These are phyloP conservation scores for Cryptotermes secundus DNA, from an alignment of 1,140 invertebrate genomes.

Conservation along the genomic window DNA sequence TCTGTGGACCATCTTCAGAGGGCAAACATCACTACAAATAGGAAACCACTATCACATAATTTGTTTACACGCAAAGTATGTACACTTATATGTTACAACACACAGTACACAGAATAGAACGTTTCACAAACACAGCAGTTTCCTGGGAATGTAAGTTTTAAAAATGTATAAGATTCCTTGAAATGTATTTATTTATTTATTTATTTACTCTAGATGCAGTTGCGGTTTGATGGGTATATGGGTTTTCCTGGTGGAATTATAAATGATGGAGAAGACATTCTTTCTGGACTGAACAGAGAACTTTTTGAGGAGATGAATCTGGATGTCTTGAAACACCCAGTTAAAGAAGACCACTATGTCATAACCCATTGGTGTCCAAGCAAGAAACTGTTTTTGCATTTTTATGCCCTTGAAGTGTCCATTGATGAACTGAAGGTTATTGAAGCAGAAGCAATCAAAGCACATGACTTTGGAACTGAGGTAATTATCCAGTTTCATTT, in stretches of 20 bases:
- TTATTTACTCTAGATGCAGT: slow-evolving; percentile 52
- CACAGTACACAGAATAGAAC: too few relatives aligned
- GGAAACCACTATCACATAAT: too few relatives aligned
- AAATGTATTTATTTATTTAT: too few relatives aligned
- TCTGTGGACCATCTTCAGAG: too few relatives aligned
- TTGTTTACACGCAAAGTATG: too few relatives aligned
- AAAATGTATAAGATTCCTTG: too few relatives aligned
- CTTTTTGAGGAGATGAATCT: slow-evolving; percentile 57
- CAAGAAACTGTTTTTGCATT: slow-evolving; percentile 52
- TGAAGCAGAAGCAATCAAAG: slow-evolving; percentile 44
- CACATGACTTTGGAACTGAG: slow-evolving; percentile 53
- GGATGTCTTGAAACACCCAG: slow-evolving; percentile 41
- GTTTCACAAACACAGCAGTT: too few relatives aligned
- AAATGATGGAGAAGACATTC: slow-evolving; percentile 49
- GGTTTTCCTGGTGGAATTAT: slow-evolving; percentile 61
- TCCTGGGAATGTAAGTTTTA: too few relatives aligned
- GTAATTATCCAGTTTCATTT: slow-evolving; percentile 36
- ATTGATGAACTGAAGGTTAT: slow-evolving; percentile 48
- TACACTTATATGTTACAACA: too few relatives aligned
- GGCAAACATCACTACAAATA: too few relatives aligned
- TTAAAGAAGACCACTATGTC: slow-evolving; percentile 39
- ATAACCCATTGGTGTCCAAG: slow-evolving; percentile 40
- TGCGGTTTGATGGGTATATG: slow-evolving; percentile 59
- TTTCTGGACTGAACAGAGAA: slow-evolving; percentile 54
- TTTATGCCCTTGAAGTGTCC: slow-evolving; percentile 52